Conservation (phyloP, 2,797 vertebrate genomes). For the Potorous gilbertii region DNA sequence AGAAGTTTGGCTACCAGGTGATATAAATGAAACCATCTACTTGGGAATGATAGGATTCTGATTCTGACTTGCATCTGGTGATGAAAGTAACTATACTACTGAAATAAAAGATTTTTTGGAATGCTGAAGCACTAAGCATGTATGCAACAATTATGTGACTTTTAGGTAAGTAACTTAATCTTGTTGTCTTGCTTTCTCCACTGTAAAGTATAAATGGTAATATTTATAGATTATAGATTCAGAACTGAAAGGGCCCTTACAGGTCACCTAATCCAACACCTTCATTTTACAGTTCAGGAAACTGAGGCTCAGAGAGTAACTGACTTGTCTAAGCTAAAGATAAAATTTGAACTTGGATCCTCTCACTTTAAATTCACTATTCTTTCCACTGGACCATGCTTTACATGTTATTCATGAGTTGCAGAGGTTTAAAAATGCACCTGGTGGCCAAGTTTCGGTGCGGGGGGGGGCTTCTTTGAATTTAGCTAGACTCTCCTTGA, state of each 20-base stretch:
- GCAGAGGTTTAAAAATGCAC: neutral
- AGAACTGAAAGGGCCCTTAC: neutral
- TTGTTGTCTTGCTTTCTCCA: neutral
- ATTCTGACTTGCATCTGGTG: neutral
- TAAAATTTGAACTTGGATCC: neutral
- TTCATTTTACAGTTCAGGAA: neutral
- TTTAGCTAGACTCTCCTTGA: conserved; percentile 7
- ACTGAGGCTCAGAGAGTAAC: neutral
- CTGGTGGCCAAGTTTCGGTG: neutral
- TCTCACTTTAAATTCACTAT: neutral
- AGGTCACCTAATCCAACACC: neutral
- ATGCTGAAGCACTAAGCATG: conserved; percentile 16
- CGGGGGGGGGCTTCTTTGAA: neutral
- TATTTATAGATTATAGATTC: conserved; percentile 6
- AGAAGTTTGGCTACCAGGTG: neutral
- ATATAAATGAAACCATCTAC: neutral
- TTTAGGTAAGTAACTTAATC: conserved; percentile 30
- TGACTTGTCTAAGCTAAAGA: neutral
- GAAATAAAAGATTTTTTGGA: neutral
- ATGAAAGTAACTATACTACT: neutral
- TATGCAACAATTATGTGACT: neutral
- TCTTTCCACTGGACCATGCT: neutral
- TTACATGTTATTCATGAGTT: neutral
- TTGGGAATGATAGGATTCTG: neutral
- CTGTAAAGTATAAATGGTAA: conserved; percentile 26